phyloP scores from a whole-genome alignment of 2,113 vertebrate genomes.

The Petromus typicus region DNA sequence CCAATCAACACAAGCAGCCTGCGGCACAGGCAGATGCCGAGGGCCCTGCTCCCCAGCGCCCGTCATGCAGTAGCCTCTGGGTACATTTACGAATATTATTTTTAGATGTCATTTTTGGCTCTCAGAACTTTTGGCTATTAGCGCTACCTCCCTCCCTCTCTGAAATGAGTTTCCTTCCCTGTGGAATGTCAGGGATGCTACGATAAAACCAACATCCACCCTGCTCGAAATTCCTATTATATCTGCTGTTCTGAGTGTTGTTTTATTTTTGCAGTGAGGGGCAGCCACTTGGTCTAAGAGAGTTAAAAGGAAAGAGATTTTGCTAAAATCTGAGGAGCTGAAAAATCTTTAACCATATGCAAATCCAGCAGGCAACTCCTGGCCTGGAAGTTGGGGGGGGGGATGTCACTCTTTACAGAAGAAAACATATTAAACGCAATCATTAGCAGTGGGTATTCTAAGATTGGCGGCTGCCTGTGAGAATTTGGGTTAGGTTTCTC shows the following conservation, averaged over 20 bases:
- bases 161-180: constrained; percentile 63
- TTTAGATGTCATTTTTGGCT: constrained; percentile 74
- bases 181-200: constrained; percentile 46
- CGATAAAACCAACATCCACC: constrained; percentile 58
- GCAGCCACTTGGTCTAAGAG: constrained; percentile 16
- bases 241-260: constrained; percentile 14
- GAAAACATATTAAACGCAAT: constrained; percentile 39
- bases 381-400: background rate
- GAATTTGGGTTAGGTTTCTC: constrained; percentile 55
- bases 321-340: constrained; percentile 21
- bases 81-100: constrained; percentile 80
- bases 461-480: background rate
- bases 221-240: constrained; percentile 32
- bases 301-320: constrained; percentile 13
- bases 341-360: constrained; percentile 59
- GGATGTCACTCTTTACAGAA: background rate
- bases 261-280: constrained; percentile 46
- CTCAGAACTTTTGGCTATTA: constrained; percentile 69
- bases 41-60: constrained; percentile 61
- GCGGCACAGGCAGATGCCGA: constrained; percentile 70
- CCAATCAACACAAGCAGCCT: constrained; percentile 74
- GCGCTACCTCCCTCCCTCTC: constrained; percentile 28
- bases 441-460: constrained; percentile 23
- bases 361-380: constrained; percentile 30
- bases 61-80: constrained; percentile 71